phyloP scores from a whole-genome alignment of 1,140 invertebrate species.

The Yoshiicerus persimilis region DNA sequence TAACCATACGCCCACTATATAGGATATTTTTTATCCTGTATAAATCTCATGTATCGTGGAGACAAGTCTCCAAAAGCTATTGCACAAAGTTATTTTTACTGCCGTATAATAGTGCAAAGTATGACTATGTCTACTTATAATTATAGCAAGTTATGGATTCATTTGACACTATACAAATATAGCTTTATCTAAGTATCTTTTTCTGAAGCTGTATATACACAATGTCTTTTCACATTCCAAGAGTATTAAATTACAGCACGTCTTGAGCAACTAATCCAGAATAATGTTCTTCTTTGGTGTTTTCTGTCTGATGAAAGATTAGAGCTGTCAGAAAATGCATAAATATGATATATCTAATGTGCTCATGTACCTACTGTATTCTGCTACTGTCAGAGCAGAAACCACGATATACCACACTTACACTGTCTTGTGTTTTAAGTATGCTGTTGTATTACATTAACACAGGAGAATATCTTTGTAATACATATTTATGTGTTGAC shows the following conservation, averaged over 20 bases:
- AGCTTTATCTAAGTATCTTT: not conserved
- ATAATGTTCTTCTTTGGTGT: conserved; percentile 18
- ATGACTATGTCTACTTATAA: too few relatives aligned
- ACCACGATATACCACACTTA: not conserved
- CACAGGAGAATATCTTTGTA: not conserved
- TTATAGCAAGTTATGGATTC: not conserved
- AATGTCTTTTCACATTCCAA: not conserved
- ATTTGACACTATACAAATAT: not conserved
- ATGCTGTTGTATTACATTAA: not conserved
- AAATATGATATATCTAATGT: conserved; percentile 12
- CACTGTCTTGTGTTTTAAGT: not conserved
- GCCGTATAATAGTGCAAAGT: too few relatives aligned
- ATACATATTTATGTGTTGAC: not conserved
- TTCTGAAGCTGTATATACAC: not conserved
- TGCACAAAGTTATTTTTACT: too few relatives aligned
- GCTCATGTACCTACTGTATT: not conserved
- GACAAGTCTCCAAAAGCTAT: too few relatives aligned
- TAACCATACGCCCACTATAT: too few relatives aligned
- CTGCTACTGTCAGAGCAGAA: not conserved
- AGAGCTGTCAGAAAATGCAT: conserved; percentile 3
- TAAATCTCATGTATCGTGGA: too few relatives aligned
- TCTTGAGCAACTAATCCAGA: conserved; percentile 2
- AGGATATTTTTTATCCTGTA: too few relatives aligned
- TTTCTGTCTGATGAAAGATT: conserved; percentile 6
- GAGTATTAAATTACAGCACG: not conserved